Conservation (phyloP, 1,140 invertebrate species). For the Ladona fulva region DNA sequence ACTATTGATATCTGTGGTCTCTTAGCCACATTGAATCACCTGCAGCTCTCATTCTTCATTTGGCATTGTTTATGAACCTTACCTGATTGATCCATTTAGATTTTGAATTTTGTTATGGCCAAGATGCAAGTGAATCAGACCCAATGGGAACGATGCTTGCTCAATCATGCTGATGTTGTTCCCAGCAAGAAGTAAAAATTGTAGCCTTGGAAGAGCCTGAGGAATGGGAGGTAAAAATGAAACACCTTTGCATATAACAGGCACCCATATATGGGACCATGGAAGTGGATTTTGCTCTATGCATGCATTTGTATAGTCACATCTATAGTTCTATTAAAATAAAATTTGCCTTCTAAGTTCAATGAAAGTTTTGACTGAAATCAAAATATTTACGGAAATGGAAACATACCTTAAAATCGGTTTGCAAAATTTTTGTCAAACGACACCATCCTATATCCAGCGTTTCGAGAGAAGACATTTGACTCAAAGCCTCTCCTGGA, state of each 20-base stretch:
- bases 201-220: slow-evolving; percentile 55
- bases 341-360: no score
- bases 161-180: slow-evolving; percentile 61
- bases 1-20: no score
- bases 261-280: no score
- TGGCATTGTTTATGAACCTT: slow-evolving; percentile 22
- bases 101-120: slow-evolving; percentile 58
- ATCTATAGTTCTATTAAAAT: neutral
- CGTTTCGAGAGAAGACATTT: slow-evolving; percentile 59
- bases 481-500: slow-evolving; percentile 56
- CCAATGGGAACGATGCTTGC: slow-evolving; percentile 50
- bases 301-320: neutral
- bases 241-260: no score
- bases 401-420: neutral
- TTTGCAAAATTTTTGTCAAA: slow-evolving; percentile 36
- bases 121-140: slow-evolving; percentile 56
- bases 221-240: slow-evolving; percentile 18
- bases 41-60: no score
- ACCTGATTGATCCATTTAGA: slow-evolving; percentile 63
- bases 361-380: no score
- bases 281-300: no score
- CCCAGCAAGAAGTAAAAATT: slow-evolving; percentile 56
- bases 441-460: slow-evolving; percentile 61
- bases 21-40: no score
- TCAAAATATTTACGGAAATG: no score